These are phyloP conservation scores for Meriones psammophilus DNA, from an alignment of 2,797 vertebrate species.

Conservation along the genomic window DNA sequence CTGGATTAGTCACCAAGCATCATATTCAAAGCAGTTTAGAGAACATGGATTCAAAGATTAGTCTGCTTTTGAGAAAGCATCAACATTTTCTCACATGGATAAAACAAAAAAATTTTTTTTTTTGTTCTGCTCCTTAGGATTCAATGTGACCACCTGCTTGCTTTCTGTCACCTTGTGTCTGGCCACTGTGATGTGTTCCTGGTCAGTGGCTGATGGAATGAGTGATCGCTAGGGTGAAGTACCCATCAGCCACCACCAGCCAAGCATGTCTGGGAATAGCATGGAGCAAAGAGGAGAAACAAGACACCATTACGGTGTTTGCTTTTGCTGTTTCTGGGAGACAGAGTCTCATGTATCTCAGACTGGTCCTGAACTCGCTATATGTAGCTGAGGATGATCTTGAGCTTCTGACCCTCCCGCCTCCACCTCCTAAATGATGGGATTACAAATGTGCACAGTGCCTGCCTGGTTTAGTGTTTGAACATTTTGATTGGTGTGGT, in stretches of 20 bases:
- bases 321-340: background rate
- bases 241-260: background rate
- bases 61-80: slow-evolving; percentile 8
- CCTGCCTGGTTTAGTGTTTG: background rate
- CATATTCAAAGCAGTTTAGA: slow-evolving; percentile 62
- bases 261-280: background rate
- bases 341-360: background rate
- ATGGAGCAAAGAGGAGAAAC: background rate
- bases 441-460: background rate
- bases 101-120: background rate
- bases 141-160: background rate
- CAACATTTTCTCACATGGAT: background rate
- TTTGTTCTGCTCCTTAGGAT: background rate
- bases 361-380: background rate
- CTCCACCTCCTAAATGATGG: background rate
- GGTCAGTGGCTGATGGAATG: background rate
- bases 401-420: background rate
- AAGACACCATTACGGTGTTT: background rate
- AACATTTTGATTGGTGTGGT: background rate
- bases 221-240: background rate
- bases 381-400: background rate
- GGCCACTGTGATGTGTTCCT: background rate
- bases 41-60: slow-evolving; percentile 64
- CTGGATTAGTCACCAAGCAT: slow-evolving; percentile 59
- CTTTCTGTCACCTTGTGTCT: background rate